phyloP scores from a whole-genome alignment of 1,140 invertebrate genomes.

The Atta cephalotes region DNA sequence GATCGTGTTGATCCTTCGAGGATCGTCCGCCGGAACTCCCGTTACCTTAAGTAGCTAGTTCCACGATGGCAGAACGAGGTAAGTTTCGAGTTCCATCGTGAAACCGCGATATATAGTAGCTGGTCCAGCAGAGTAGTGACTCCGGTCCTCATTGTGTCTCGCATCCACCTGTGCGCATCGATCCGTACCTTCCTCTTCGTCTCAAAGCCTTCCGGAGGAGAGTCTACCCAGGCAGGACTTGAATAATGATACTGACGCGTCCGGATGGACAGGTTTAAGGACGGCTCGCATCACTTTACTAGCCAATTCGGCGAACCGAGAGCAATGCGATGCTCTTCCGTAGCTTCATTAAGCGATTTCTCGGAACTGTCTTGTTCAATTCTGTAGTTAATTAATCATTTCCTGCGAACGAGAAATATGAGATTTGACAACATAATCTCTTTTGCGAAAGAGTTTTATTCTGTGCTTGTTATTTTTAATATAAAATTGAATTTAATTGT shows the following conservation, averaged over 20 bases:
- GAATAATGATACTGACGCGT: slow-evolving; percentile 70
- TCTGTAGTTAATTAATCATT: slow-evolving; percentile 71
- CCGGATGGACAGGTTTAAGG: slow-evolving; percentile 66
- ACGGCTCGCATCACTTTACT: slow-evolving; percentile 57
- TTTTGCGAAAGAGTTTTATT: neutral
- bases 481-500: neutral
- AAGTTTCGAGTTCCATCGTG: slow-evolving; percentile 68
- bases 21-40: slow-evolving; percentile 62
- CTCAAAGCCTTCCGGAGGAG: slow-evolving; percentile 25
- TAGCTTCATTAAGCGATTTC: slow-evolving; percentile 67
- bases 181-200: slow-evolving; percentile 28
- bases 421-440: slow-evolving; percentile 22
- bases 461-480: neutral
- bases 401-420: neutral
- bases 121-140: slow-evolving; percentile 20
- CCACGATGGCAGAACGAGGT: slow-evolving; percentile 22
- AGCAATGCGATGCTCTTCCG: slow-evolving; percentile 36
- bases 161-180: neutral
- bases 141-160: slow-evolving; percentile 55
- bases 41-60: slow-evolving; percentile 70
- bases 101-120: slow-evolving; percentile 53
- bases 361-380: slow-evolving; percentile 49
- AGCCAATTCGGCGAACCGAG: slow-evolving; percentile 68
- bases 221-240: slow-evolving; percentile 49
- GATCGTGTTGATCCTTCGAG: slow-evolving; percentile 69